A percentile compares a stretch with the other conserved stretches of the same genome.
Conservation (phyloP, 2,113 vertebrate genomes). For the Felis chaus region DNA sequence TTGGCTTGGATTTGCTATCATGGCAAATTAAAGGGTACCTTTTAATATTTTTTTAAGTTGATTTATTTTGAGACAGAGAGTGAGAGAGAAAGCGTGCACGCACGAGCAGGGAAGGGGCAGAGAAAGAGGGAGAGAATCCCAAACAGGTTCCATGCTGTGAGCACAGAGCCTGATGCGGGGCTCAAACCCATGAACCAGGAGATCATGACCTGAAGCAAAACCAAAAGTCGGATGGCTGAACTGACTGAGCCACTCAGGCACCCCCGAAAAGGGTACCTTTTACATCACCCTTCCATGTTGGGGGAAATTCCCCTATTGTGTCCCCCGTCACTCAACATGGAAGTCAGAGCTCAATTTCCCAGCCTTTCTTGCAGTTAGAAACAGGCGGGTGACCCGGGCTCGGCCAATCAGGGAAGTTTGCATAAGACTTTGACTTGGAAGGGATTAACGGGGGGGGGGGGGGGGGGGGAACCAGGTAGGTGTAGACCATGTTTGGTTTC, state of each 20-base stretch:
- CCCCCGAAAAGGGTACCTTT: background rate
- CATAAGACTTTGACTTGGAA: background rate
- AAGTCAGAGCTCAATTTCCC: constrained; percentile 44
- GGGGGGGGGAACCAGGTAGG: background rate
- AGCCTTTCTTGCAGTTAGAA: constrained; percentile 9
- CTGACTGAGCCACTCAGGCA: too few species aligned
- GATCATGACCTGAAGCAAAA: too few species aligned
- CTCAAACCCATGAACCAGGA: too few species aligned
- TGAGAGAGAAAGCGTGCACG: too few species aligned
- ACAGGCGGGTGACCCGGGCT: background rate
- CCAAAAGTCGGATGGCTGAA: too few species aligned
- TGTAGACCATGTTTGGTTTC: background rate
- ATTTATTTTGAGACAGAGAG: too few species aligned
- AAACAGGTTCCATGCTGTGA: too few species aligned
- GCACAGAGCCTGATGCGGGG: too few species aligned
- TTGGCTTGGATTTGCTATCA: constrained; percentile 15
- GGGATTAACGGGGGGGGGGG: background rate
- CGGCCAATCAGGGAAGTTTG: background rate
- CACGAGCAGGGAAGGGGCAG: too few species aligned
- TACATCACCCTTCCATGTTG: background rate
- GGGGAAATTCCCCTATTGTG: background rate
- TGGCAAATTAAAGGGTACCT: background rate
- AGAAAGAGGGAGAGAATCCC: too few species aligned
- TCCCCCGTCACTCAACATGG: background rate
- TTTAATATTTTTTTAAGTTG: background rate